A percentile compares a stretch with the other conserved stretches of the same genome.
These are phyloP conservation scores for Peribatodes rhomboidaria DNA, from an alignment of 2,888 invertebrate genomes.

Conservation along the genomic window DNA sequence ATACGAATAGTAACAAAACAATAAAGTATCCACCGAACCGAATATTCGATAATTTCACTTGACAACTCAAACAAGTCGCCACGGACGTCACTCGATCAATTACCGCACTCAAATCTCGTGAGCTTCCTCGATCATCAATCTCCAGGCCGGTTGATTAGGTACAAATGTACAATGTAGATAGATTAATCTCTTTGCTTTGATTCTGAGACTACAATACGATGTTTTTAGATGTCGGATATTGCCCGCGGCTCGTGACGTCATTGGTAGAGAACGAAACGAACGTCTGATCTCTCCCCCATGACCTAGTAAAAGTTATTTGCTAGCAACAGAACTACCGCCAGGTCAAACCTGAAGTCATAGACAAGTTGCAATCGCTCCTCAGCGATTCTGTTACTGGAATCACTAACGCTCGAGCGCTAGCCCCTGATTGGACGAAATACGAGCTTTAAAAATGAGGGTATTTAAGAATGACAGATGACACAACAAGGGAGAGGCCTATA, in stretches of 20 bases:
- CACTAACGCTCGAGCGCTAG: too few relatives aligned
- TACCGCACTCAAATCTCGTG: conserved; percentile 15
- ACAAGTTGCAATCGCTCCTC: too few relatives aligned
- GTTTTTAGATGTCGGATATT: conserved; percentile 12
- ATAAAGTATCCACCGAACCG: too few relatives aligned
- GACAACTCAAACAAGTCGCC: neutral
- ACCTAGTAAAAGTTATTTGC: neutral
- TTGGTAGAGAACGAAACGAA: neutral
- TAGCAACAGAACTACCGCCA: too few relatives aligned
- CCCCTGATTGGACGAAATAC: too few relatives aligned
- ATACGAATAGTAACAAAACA: too few relatives aligned
- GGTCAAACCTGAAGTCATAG: too few relatives aligned
- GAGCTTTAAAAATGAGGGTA: too few relatives aligned
- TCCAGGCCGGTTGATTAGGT: conserved; percentile 21
- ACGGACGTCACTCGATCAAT: conserved; percentile 23
- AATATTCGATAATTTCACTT: neutral
- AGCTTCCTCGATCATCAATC: conserved; percentile 28
- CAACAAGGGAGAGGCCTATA: too few relatives aligned
- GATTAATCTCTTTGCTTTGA: conserved; percentile 32
- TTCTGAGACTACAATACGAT: conserved; percentile 21
- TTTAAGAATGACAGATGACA: too few relatives aligned
- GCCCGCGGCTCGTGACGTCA: conserved; percentile 6
- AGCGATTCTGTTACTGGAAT: too few relatives aligned
- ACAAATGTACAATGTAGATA: too few relatives aligned
- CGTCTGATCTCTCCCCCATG: neutral